Evolutionary conservation across 2,113 vertebrate species (phyloP).

Genomic region (Rhinichthys klamathensis): DNA sequence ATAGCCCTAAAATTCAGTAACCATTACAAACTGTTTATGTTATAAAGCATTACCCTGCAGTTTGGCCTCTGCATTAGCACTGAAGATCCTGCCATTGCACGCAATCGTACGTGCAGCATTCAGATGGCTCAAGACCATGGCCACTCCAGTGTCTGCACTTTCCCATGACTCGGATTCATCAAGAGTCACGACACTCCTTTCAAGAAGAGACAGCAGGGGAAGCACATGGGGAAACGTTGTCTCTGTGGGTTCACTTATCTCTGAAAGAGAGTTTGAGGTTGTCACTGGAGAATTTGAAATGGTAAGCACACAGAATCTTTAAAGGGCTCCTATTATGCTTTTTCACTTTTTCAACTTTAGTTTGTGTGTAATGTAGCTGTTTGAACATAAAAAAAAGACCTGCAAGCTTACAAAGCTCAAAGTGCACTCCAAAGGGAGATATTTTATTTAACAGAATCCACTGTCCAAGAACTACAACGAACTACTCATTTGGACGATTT

Average conservation of each 20-base stretch:
- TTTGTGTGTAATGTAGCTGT: no score
- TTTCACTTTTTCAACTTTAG: no score
- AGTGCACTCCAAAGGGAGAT: no score
- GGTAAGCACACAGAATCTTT: background rate
- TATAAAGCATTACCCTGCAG: constrained; percentile 79
- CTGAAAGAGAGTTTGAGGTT: constrained; percentile 67
- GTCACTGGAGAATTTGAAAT: background rate
- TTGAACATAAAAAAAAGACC: no score
- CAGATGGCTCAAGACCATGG: constrained; percentile 91
- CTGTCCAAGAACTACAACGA: no score
- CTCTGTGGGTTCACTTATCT: constrained; percentile 81
- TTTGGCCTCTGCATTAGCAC: constrained; percentile 85
- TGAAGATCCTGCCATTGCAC: constrained; percentile 85
- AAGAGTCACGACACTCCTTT: constrained; percentile 74
- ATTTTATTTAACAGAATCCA: no score
- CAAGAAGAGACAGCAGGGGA: constrained; percentile 88
- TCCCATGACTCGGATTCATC: constrained; percentile 88
- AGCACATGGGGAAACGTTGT: constrained; percentile 90
- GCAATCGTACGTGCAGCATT: constrained; percentile 87
- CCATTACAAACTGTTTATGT: background rate
- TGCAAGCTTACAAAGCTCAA: no score
- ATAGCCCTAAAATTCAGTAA: background rate
- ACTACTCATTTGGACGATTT: no score
- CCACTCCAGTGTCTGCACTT: constrained; percentile 78
- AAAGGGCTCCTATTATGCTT: background rate